phyloP scores from a whole-genome alignment of 2,888 invertebrate genomes.

The Malacosoma neustria region DNA sequence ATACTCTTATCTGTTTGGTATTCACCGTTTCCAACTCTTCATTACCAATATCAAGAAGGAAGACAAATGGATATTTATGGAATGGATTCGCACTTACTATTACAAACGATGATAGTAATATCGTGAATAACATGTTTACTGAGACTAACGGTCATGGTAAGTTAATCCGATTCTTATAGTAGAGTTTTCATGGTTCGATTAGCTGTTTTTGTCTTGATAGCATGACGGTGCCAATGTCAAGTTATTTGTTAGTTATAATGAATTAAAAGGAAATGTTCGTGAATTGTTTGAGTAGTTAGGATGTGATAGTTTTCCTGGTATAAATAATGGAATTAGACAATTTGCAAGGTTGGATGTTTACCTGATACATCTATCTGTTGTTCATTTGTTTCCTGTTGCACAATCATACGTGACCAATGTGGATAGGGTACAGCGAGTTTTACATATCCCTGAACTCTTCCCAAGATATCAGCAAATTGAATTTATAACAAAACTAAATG shows the following conservation, averaged over 20 bases:
- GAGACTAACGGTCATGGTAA: conserved; percentile 45
- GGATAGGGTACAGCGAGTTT: too few species aligned
- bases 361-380: too few species aligned
- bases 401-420: too few species aligned
- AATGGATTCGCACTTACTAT: conserved; percentile 42
- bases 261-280: conserved; percentile 29
- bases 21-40: conserved; percentile 55
- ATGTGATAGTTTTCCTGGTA: too few species aligned
- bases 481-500: too few species aligned
- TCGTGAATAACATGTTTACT: conserved; percentile 29
- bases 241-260: conserved; percentile 8
- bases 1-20: conserved; percentile 53
- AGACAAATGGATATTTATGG: conserved; percentile 59
- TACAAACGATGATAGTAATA: conserved; percentile 31
- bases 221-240: conserved; percentile 44
- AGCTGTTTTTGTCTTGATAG: conserved; percentile 44
- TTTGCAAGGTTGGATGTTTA: too few species aligned
- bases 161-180: conserved; percentile 58
- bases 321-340: too few species aligned
- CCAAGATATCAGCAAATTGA: too few species aligned
- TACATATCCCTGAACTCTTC: too few species aligned
- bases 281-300: conserved; percentile 7
- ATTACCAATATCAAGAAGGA: conserved; percentile 60
- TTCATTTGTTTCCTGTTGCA: too few species aligned
- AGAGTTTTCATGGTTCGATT: conserved; percentile 49